Percentiles rank a stretch among this genome's conserved stretches.
Evolutionary conservation across 2,113 vertebrate species (phyloP).

Genomic region (Pterocles orientalis): DNA sequence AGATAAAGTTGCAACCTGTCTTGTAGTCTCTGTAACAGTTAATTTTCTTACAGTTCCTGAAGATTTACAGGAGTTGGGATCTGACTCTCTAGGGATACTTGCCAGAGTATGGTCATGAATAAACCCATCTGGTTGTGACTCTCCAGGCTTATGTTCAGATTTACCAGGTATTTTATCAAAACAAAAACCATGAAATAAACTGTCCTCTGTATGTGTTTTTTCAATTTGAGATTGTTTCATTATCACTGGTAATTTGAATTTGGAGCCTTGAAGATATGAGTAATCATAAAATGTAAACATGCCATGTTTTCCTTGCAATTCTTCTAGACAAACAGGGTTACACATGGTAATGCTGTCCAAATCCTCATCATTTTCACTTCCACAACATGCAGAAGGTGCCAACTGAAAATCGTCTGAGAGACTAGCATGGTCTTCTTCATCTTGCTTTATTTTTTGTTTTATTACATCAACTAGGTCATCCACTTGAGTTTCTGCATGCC

Average conservation of each 20-base stretch:
- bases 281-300: conserved; percentile 84
- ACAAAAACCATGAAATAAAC: conserved; percentile 74
- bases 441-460: conserved; percentile 70
- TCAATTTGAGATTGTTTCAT: conserved; percentile 71
- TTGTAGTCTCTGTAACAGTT: conserved; percentile 45
- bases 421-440: conserved; percentile 48
- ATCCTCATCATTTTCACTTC: conserved; percentile 71
- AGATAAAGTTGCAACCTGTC: conserved; percentile 73
- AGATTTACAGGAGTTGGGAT: conserved; percentile 53
- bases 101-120: conserved; percentile 57
- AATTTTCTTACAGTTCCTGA: conserved; percentile 64
- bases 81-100: conserved; percentile 52
- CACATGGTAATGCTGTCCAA: conserved; percentile 55
- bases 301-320: conserved; percentile 75
- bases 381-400: conserved; percentile 54
- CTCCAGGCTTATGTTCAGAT: conserved; percentile 73
- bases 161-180: conserved; percentile 83
- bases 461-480: conserved; percentile 57
- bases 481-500: conserved; percentile 56
- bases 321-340: conserved; percentile 63
- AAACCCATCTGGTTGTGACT: conserved; percentile 66
- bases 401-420: conserved; percentile 66
- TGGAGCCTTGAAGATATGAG: conserved; percentile 80
- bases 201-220: conserved; percentile 73
- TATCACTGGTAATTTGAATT: conserved; percentile 75